Evolutionary conservation across 2,113 vertebrate species (phyloP).

Genomic region (Gallinago paraguaiae): DNA sequence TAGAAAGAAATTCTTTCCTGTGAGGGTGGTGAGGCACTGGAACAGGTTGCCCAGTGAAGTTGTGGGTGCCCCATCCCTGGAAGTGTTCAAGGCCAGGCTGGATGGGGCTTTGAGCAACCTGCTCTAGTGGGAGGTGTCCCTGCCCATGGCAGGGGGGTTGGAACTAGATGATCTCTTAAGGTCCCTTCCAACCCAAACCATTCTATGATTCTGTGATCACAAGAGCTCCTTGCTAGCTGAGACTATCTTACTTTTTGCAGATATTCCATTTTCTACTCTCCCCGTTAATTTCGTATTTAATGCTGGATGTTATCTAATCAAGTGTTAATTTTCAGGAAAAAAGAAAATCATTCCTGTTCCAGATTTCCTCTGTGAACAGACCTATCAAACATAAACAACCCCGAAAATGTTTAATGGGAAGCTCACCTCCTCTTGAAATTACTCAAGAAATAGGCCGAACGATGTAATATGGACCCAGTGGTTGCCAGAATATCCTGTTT

Average conservation of each 20-base stretch:
- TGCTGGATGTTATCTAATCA: not conserved
- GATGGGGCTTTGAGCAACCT: no score
- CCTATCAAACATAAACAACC: not conserved
- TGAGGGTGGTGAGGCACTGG: no score
- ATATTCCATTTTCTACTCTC: not conserved
- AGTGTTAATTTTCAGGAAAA: not conserved
- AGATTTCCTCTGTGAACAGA: not conserved
- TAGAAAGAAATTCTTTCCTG: no score
- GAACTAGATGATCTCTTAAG: no score
- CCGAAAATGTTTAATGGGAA: not conserved
- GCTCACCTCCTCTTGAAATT: not conserved
- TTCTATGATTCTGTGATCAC: not conserved
- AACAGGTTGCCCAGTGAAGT: no score
- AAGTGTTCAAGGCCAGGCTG: no score
- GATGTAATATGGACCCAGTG: not conserved
- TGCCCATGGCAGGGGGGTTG: no score
- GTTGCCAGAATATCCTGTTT: not conserved
- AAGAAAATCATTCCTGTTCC: not conserved
- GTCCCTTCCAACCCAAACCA: no score
- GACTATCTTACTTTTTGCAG: not conserved
- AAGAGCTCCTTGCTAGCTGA: not conserved
- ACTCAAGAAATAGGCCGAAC: not conserved
- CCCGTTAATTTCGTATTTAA: not conserved
- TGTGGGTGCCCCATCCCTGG: no score
- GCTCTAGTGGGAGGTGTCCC: no score